phyloP scores from a whole-genome alignment of 2,888 invertebrate genomes.

The Epinotia ramella region DNA sequence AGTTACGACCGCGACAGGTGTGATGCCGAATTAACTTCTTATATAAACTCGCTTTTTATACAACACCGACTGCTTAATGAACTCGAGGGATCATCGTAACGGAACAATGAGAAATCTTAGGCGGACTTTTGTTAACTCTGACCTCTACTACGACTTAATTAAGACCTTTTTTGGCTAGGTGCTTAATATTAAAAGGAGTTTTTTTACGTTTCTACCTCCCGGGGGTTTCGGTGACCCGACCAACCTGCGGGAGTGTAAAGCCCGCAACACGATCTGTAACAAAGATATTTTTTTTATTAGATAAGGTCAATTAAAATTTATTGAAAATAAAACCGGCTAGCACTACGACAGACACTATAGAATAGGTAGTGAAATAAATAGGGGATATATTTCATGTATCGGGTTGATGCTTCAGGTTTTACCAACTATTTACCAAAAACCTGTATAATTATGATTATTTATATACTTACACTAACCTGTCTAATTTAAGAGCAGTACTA shows the following conservation, averaged over 20 bases:
- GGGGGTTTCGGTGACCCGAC: slow-evolving; percentile 53
- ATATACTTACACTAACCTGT: too few species aligned
- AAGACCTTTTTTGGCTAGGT: slow-evolving; percentile 64
- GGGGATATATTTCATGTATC: too few species aligned
- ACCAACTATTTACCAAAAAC: too few species aligned
- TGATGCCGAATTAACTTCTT: slow-evolving; percentile 83
- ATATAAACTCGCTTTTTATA: slow-evolving; percentile 81
- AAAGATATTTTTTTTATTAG: slow-evolving; percentile 51
- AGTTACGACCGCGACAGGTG: slow-evolving; percentile 84
- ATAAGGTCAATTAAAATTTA: background rate
- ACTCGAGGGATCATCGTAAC: slow-evolving; percentile 75
- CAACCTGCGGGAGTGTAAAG: slow-evolving; percentile 63
- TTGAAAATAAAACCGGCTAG: background rate
- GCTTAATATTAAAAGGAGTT: slow-evolving; percentile 56
- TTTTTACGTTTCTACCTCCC: slow-evolving; percentile 54
- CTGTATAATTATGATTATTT: too few species aligned
- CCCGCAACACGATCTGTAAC: slow-evolving; percentile 63
- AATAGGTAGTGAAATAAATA: too few species aligned
- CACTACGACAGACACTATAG: too few species aligned
- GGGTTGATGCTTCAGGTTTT: too few species aligned
- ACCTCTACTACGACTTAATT: slow-evolving; percentile 64
- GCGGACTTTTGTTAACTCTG: slow-evolving; percentile 65
- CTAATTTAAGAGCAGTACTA: too few species aligned
- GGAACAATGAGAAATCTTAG: slow-evolving; percentile 68
- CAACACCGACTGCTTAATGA: slow-evolving; percentile 79